Evolutionary conservation across 2,113 vertebrate species (phyloP).

Genomic region (Entelurus aequoreus): DNA sequence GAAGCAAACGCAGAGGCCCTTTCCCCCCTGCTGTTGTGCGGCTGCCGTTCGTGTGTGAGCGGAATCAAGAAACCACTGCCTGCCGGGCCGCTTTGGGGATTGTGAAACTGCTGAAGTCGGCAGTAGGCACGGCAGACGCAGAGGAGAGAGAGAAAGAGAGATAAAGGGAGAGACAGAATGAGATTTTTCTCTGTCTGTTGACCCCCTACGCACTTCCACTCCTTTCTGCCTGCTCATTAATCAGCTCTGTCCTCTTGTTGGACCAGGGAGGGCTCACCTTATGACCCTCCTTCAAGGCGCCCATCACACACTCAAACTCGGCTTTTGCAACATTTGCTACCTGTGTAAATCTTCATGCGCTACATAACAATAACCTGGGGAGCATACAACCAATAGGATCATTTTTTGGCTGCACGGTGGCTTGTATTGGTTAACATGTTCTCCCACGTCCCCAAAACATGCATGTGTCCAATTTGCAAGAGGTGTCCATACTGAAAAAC

Average conservation of each 20-base stretch:
- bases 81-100: slow-evolving; percentile 56
- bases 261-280: slow-evolving; percentile 25
- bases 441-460: no score
- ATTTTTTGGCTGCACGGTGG: no score
- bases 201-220: slow-evolving; percentile 38
- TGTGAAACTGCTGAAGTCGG: slow-evolving; percentile 77
- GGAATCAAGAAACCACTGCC: slow-evolving; percentile 52
- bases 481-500: no score
- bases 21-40: slow-evolving; percentile 64
- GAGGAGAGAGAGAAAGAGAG: slow-evolving; percentile 27
- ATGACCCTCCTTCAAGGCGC: slow-evolving; percentile 12
- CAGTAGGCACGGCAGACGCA: slow-evolving; percentile 58
- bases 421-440: no score
- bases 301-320: slow-evolving; percentile 57
- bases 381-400: no score
- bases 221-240: slow-evolving; percentile 57
- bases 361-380: no score
- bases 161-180: slow-evolving; percentile 28
- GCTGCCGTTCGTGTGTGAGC: slow-evolving; percentile 58
- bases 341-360: slow-evolving; percentile 52
- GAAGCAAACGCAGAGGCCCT: slow-evolving; percentile 62
- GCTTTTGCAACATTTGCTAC: slow-evolving; percentile 65
- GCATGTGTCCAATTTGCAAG: no score
- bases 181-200: slow-evolving; percentile 70
- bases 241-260: slow-evolving; percentile 40